phyloP scores from a whole-genome alignment of 2,797 vertebrate species.

The Muraenolepis orangiensis region DNA sequence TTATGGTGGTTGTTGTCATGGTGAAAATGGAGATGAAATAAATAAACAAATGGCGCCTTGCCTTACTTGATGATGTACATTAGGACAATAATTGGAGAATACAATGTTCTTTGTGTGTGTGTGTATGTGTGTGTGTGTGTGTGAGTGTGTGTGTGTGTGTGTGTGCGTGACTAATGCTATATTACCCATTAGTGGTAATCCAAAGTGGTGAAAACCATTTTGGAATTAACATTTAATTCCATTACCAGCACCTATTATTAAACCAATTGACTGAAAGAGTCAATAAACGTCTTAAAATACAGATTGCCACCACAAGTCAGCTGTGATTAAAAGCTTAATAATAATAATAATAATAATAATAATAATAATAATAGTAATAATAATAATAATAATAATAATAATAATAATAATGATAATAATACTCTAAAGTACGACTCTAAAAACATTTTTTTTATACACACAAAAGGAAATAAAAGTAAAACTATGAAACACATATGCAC shows the following conservation, averaged over 20 bases:
- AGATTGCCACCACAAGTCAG: not conserved
- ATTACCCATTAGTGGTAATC: not conserved
- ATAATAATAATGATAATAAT: not conserved
- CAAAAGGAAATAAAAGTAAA: not conserved
- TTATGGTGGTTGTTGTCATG: not conserved
- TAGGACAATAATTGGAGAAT: not conserved
- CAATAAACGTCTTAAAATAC: not conserved
- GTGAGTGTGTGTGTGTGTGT: not conserved
- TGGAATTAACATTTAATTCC: conserved; percentile 1
- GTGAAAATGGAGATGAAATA: conserved; percentile 1
- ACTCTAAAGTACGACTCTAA: not conserved
- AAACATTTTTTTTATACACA: not conserved
- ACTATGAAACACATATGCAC: not conserved
- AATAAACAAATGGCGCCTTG: not conserved
- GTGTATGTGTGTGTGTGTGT: not conserved
- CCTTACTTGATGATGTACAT: not conserved
- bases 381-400: not conserved
- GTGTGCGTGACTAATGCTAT: not conserved
- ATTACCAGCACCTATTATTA: not conserved
- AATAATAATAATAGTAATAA: not conserved
- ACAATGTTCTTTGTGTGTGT: not conserved
- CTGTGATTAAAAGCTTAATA: not conserved
- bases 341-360: not conserved
- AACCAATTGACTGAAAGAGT: not conserved
- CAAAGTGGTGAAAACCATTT: not conserved